These are phyloP conservation scores for Diacarnus erythraeanus DNA, from an alignment of 37 sponge, comb jelly and placozoan genomes.

Conservation along the genomic window DNA sequence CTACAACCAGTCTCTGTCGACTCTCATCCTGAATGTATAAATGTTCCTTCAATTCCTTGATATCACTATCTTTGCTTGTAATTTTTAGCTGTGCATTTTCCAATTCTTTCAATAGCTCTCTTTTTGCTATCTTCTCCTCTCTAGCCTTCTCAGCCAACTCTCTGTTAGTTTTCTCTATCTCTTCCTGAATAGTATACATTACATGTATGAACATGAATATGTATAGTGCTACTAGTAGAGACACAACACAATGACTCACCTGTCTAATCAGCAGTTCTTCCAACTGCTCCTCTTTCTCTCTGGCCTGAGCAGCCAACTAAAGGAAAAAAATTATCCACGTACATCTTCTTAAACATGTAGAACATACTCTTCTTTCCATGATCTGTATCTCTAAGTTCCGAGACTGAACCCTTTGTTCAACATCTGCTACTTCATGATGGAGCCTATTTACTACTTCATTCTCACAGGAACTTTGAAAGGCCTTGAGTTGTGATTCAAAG, in stretches of 20 bases:
- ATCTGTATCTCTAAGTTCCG: constrained; percentile 7
- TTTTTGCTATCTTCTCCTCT: not conserved
- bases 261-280: not conserved
- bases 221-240: not conserved
- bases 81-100: not conserved
- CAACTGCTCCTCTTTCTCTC: not conserved
- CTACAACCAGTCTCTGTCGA: not conserved
- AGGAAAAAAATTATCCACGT: not conserved
- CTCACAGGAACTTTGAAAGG: not conserved
- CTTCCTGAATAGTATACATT: not conserved
- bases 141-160: not conserved
- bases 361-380: not conserved
- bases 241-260: no score
- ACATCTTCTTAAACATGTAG: not conserved
- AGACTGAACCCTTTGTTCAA: not conserved
- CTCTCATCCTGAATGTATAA: not conserved
- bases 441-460: not conserved
- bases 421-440: not conserved
- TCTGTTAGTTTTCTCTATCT: not conserved
- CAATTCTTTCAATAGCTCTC: not conserved
- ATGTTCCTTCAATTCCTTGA: not conserved
- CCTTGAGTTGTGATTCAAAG: constrained; percentile 8
- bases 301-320: not conserved
- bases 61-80: not conserved
- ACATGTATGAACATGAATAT: not conserved